Base-by-base conservation (phyloP, 1,140 invertebrate genomes). In the Physella acuta region DNA sequence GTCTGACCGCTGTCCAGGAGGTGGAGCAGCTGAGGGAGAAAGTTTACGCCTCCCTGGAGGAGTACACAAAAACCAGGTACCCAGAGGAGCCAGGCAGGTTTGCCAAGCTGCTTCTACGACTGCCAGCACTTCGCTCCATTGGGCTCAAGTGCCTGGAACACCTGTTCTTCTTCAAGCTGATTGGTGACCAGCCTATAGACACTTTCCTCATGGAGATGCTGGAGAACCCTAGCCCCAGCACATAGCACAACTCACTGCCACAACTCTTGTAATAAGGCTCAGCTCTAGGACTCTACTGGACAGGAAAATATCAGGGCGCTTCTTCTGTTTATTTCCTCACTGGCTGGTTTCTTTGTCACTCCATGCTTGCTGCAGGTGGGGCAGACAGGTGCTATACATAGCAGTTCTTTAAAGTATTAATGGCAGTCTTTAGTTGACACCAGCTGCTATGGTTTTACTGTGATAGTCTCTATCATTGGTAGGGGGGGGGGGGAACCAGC, bases 71-170 rank as follows among this genome's bases (percentile, higher is more conserved):
- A 74, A 88, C 90, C 4, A 90, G 90, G 66, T 93, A 94, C 87
- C 91, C 94, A 14, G 90, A 92, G 24, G 95, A 99, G 80, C 91
- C 94, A 34, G 94, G 94, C 5, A 89, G 97, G 33, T 99, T 98
- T 85, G 94, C 95, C 28, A 95, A 98, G 82, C 86, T 99, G 5
- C 86, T 98, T 68, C 86, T 99, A 56, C 91, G 97, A 70, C 87
- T 99, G 79, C 97, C 97, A 2, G 93, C 95, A 2, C 88, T 99
- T 26, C 89, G 96, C 61, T 97, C 95, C 68, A 98, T 98, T 79
- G 95, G 82, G 62, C 89, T 98, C 24, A 98, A 98, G 86, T 97
- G 95, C 86, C 87, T 94, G 76, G 95, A 98, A 83, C 93, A 97
- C 86, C 87, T 98, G 53, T 98, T 97, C 87, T 96, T 95, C 87